Evolutionary conservation across 2,797 vertebrate genomes (phyloP).

Genomic region (Ptychobarbus kaznakovi): DNA sequence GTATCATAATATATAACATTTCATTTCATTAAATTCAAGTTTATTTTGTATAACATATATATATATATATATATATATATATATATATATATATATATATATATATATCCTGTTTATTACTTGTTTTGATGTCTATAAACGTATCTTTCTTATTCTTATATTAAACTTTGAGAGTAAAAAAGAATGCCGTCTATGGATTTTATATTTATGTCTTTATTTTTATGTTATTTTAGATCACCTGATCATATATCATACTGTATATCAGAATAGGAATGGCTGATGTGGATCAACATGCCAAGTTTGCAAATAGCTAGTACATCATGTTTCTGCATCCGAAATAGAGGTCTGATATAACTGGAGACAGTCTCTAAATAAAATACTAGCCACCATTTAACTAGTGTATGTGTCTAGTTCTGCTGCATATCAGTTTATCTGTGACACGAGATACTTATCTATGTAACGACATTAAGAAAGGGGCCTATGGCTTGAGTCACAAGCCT

Average conservation of each 20-base stretch:
- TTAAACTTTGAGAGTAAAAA: not conserved
- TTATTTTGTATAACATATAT: no score
- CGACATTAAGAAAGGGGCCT: not conserved
- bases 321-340: not conserved
- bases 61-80: no score
- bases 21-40: no score
- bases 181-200: not conserved
- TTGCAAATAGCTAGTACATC: constrained; percentile 1
- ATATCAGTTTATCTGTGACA: constrained; percentile 1
- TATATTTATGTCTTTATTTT: not conserved
- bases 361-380: not conserved
- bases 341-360: not conserved
- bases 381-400: not conserved
- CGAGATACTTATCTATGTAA: not conserved
- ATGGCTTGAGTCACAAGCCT: constrained; percentile 12
- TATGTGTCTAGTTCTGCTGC: not conserved
- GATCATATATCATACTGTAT: not conserved
- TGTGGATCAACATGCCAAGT: not conserved
- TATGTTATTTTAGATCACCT: not conserved
- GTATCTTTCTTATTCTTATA: not conserved
- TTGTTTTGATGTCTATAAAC: no score
- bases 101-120: no score
- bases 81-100: no score
- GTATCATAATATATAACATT: no score
- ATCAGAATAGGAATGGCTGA: not conserved